Evolutionary conservation across 2,797 vertebrate species (phyloP).

Genomic region (Mycteria americana): DNA sequence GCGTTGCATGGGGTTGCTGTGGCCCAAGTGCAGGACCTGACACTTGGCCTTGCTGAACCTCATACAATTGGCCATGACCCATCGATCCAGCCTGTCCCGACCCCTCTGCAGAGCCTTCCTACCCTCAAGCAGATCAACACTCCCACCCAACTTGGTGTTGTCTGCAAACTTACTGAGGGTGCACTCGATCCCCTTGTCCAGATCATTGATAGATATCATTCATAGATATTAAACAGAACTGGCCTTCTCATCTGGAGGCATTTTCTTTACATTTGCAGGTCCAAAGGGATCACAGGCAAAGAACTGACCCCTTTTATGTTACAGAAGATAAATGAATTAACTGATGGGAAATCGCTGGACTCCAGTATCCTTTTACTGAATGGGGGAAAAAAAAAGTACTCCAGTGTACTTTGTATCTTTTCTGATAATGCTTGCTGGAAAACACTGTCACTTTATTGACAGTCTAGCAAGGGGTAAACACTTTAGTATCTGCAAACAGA

Average conservation of each 20-base stretch:
- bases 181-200: too few relatives aligned
- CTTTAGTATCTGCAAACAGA: background rate
- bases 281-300: constrained; percentile 79
- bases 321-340: constrained; percentile 81
- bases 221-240: too few relatives aligned
- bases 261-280: constrained; percentile 66
- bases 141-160: too few relatives aligned
- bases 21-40: too few relatives aligned
- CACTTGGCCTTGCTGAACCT: too few relatives aligned
- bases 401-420: background rate
- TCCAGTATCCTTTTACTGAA: constrained; percentile 85
- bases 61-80: too few relatives aligned
- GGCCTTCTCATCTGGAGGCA: background rate
- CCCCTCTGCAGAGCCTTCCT: too few relatives aligned
- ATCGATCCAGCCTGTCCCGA: too few relatives aligned
- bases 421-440: background rate
- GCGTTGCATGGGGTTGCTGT: too few relatives aligned
- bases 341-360: constrained; percentile 82
- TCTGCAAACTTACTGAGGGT: too few relatives aligned
- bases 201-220: too few relatives aligned
- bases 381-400: background rate
- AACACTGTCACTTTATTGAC: background rate
- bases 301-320: constrained; percentile 89
- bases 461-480: background rate
- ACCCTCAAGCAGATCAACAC: too few relatives aligned